Base-by-base conservation (phyloP, 2,797 vertebrate genomes). In the Gallirallus australis region DNA sequence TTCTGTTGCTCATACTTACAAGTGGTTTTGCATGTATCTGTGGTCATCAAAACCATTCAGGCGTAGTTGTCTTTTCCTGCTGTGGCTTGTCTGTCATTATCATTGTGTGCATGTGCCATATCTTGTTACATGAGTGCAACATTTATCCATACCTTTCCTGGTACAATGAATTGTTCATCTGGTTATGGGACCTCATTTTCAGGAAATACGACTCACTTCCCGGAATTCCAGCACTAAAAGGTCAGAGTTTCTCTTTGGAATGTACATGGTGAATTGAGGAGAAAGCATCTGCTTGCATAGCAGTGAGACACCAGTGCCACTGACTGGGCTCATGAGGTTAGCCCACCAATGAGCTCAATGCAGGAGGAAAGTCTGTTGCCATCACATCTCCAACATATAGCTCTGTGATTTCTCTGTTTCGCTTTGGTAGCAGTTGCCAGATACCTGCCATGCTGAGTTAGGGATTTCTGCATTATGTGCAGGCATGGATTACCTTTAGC, bases 31-130 rank as follows among this genome's bases (percentile, higher is more conserved):
- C 18, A 30, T 2, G 1, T 72, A 54, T 83, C 28, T 70, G 54
- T 40, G 59, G 66, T 66, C 3, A 1, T 30, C 20, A 42, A 77
- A 93, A 86, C 8, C 31, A 75, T n/a, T 7, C 59, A 65, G 31
- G 6, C 50, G 11, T 54, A 72, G 50, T 50, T 91, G 23, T 17
- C 47, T 89, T 87, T 68, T 60, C 5, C 39, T 85, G 21, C 39
- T 92, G 64, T 66, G 64, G 19, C 27, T 82, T 77, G 7, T 40
- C 37, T 88, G 37, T 81, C 35, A n/a, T 66, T 30, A 37, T 45
- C 53, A 23, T 69, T 6, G 20, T 70, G 20, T 0, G 0, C 1
- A 4, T 66, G 50, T 5, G 6, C 45, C 1, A 1, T 75, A 45
- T 33, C 59, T 48, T 65, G 16, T 78, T 92, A 33, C 80, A 77